Percentiles rank a stretch among this genome's conserved stretches.
Evolutionary conservation across 2,888 invertebrate genomes (phyloP).

Genomic region (Dendrolimus houi): DNA sequence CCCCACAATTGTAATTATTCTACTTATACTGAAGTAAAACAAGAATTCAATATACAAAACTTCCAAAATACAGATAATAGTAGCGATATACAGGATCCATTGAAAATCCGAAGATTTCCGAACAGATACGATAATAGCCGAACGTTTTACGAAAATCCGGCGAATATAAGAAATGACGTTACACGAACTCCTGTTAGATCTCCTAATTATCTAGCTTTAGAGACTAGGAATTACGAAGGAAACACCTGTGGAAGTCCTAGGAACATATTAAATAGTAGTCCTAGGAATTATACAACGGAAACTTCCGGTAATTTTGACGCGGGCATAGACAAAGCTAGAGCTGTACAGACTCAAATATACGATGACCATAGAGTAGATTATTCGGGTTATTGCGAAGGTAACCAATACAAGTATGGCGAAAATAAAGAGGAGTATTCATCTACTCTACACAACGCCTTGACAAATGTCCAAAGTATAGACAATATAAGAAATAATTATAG

Average conservation of each 20-base stretch:
- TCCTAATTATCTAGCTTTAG: slow-evolving; percentile 40
- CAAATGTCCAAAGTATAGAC: slow-evolving; percentile 46
- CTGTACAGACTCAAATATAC: slow-evolving; percentile 40
- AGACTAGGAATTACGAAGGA: slow-evolving; percentile 45
- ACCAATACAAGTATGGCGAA: slow-evolving; percentile 44
- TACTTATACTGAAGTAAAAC: slow-evolving; percentile 62
- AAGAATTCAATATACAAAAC: slow-evolving; percentile 40
- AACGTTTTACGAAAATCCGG: slow-evolving; percentile 59
- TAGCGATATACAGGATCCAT: slow-evolving; percentile 24
- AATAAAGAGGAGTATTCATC: slow-evolving; percentile 50
- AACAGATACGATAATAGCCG: slow-evolving; percentile 43
- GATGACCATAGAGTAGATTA: slow-evolving; percentile 48
- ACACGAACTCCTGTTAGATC: slow-evolving; percentile 42
- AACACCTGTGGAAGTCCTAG: slow-evolving; percentile 48
- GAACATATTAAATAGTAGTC: slow-evolving; percentile 51
- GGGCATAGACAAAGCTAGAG: slow-evolving; percentile 28
- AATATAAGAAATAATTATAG: slow-evolving; percentile 42
- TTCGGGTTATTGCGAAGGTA: slow-evolving; percentile 44
- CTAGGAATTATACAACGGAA: slow-evolving; percentile 50
- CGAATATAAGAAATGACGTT: slow-evolving; percentile 36
- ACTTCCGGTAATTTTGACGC: slow-evolving; percentile 38
- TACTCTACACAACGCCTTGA: slow-evolving; percentile 40
- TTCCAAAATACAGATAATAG: slow-evolving; percentile 33
- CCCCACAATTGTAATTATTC: slow-evolving; percentile 59
- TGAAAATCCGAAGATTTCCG: slow-evolving; percentile 36